phyloP scores from a whole-genome alignment of 2,113 vertebrate genomes.

The Aplodontia rufa region DNA sequence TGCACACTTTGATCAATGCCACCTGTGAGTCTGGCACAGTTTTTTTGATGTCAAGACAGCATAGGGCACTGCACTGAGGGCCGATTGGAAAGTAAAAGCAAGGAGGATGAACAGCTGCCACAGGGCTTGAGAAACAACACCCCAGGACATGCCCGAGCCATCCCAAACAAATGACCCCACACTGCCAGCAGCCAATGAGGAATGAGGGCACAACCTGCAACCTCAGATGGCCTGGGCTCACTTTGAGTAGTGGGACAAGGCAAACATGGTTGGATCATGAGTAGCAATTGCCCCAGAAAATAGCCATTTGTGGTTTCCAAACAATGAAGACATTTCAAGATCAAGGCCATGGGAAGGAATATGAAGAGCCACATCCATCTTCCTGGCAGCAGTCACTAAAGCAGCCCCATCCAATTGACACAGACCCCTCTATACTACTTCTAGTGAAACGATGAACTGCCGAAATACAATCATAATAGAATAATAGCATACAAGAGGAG shows the following conservation, averaged over 20 bases:
- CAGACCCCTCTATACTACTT: rapidly evolving
- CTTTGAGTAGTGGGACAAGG: background rate
- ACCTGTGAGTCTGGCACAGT: background rate
- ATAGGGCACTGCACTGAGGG: background rate
- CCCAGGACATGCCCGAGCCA: background rate
- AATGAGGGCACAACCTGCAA: background rate
- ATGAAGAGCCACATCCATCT: background rate
- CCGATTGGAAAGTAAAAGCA: background rate
- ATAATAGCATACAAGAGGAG: background rate
- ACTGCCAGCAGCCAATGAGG: background rate
- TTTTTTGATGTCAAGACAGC: background rate
- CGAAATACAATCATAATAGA: background rate
- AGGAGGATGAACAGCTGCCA: background rate
- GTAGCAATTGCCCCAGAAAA: background rate
- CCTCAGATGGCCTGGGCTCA: background rate
- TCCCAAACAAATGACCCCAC: background rate
- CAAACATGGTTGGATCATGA: background rate
- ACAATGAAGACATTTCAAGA: background rate
- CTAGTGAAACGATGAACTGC: background rate
- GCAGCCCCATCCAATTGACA: background rate
- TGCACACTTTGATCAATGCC: background rate
- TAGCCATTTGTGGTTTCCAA: background rate
- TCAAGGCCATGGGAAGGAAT: background rate
- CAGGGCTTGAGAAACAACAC: background rate
- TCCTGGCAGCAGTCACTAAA: background rate